A percentile compares a stretch with the other conserved stretches of the same genome.
Evolutionary conservation across 2,797 vertebrate genomes (phyloP).

Genomic region (Channallabes apus): DNA sequence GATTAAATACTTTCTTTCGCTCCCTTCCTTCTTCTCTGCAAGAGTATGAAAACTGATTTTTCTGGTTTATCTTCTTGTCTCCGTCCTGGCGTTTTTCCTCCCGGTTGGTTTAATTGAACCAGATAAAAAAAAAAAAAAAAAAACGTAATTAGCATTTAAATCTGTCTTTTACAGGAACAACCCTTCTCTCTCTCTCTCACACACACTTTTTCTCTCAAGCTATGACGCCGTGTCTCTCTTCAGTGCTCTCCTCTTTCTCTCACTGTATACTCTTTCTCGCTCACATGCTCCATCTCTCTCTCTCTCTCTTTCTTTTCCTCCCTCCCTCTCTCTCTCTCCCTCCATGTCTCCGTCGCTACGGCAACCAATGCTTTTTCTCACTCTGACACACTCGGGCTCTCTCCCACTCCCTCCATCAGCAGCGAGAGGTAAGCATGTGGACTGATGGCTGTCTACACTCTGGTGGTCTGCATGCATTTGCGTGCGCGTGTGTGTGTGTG

Average conservation of each 20-base stretch:
- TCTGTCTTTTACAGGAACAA: slow-evolving; percentile 68
- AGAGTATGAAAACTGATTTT: slow-evolving; percentile 62
- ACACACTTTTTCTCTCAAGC: too few relatives aligned
- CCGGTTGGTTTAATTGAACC: slow-evolving; percentile 73
- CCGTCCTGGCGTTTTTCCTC: slow-evolving; percentile 63
- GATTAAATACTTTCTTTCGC: slow-evolving; percentile 59
- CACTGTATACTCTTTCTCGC: slow-evolving; percentile 61
- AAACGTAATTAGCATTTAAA: slow-evolving; percentile 81
- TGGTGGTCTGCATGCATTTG: slow-evolving; percentile 21
- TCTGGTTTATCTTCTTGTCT: slow-evolving; percentile 61
- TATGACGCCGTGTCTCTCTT: slow-evolving; percentile 61
- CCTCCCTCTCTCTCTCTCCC: slow-evolving; percentile 73
- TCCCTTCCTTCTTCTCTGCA: slow-evolving; percentile 33
- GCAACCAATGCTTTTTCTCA: slow-evolving; percentile 80
- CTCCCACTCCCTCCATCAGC: slow-evolving; percentile 73
- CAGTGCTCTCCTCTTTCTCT: slow-evolving; percentile 50
- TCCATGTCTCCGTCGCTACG: slow-evolving; percentile 81
- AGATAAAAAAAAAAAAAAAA: slow-evolving; percentile 50
- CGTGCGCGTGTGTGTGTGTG: background rate
- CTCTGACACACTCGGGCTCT: slow-evolving; percentile 72
- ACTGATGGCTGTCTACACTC: slow-evolving; percentile 63
- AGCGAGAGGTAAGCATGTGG: slow-evolving; percentile 80
- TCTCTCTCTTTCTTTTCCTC: slow-evolving; percentile 58
- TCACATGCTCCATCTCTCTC: slow-evolving; percentile 60
- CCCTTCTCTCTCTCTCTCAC: slow-evolving; percentile 39